phyloP scores from a whole-genome alignment of 2,113 vertebrate species.

The Oryzias woworae region DNA sequence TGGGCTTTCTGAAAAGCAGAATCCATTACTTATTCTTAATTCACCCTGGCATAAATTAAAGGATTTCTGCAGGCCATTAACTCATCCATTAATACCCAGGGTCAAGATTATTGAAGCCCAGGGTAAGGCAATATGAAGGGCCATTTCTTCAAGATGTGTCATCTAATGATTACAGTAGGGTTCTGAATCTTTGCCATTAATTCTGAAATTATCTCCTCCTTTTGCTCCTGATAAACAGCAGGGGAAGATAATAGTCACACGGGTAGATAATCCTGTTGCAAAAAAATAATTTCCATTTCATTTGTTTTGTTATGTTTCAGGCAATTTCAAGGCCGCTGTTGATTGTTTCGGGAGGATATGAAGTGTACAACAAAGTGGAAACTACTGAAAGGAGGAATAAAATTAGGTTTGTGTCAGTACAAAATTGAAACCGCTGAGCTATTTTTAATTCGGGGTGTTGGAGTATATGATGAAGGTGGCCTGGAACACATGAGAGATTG shows the following conservation, averaged over 20 bases:
- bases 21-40: constrained; percentile 84
- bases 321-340: constrained; percentile 63
- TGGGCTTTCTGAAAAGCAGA: constrained; percentile 79
- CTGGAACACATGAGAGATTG: constrained; percentile 46
- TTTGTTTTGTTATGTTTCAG: constrained; percentile 76
- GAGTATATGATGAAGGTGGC: constrained; percentile 63
- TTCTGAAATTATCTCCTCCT: constrained; percentile 76
- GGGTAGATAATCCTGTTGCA: constrained; percentile 72
- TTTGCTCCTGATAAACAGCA: constrained; percentile 75
- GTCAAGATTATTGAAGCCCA: constrained; percentile 82
- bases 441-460: constrained; percentile 67
- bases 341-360: constrained; percentile 73
- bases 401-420: constrained; percentile 73
- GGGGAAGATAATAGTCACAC: constrained; percentile 71
- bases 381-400: constrained; percentile 72
- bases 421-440: constrained; percentile 71
- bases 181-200: constrained; percentile 73
- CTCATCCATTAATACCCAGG: constrained; percentile 80
- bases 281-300: constrained; percentile 78
- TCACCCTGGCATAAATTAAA: constrained; percentile 83
- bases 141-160: constrained; percentile 76
- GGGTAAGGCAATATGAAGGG: constrained; percentile 78
- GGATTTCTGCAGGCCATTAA: constrained; percentile 82
- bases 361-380: constrained; percentile 62
- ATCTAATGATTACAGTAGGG: constrained; percentile 71